These are phyloP conservation scores for Pseudorasbora parva DNA, from an alignment of 2,113 vertebrate genomes.

Conservation along the genomic window DNA sequence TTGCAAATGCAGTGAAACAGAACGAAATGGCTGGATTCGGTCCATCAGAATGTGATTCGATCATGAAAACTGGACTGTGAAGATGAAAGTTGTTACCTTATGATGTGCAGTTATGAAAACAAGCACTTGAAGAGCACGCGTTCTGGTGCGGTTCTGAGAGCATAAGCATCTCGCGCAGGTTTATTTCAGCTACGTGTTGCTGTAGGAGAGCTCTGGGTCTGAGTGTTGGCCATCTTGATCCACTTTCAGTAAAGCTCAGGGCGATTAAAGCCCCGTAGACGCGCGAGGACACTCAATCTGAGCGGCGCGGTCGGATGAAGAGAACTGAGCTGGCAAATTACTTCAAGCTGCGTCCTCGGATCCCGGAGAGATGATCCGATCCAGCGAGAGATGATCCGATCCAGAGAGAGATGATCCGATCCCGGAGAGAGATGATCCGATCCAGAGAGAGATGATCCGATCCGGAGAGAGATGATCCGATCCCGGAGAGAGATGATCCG, in stretches of 20 bases:
- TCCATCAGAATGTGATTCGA: background rate
- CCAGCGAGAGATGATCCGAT: slow-evolving; percentile 43
- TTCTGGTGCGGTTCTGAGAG: no score
- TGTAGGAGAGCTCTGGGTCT: background rate
- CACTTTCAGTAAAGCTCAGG: slow-evolving; percentile 47
- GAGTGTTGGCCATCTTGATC: slow-evolving; percentile 45
- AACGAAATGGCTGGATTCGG: background rate
- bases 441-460: no score
- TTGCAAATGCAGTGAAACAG: background rate
- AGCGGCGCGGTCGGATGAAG: background rate
- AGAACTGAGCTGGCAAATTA: slow-evolving; percentile 43
- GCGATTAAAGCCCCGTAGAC: slow-evolving; percentile 42
- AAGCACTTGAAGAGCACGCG: no score
- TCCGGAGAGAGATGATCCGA: no score
- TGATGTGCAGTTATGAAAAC: no score
- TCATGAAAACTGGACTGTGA: background rate
- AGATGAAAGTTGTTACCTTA: background rate
- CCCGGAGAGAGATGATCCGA: no score
- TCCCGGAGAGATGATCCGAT: slow-evolving; percentile 30
- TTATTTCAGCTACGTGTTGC: background rate
- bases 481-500: no score
- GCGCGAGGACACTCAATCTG: slow-evolving; percentile 46
- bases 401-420: slow-evolving; percentile 43
- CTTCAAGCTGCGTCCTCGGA: slow-evolving; percentile 51
- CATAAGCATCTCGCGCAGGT: no score